Evolutionary conservation across 2,797 vertebrate species (phyloP).

Genomic region (Phataginus tricuspis): DNA sequence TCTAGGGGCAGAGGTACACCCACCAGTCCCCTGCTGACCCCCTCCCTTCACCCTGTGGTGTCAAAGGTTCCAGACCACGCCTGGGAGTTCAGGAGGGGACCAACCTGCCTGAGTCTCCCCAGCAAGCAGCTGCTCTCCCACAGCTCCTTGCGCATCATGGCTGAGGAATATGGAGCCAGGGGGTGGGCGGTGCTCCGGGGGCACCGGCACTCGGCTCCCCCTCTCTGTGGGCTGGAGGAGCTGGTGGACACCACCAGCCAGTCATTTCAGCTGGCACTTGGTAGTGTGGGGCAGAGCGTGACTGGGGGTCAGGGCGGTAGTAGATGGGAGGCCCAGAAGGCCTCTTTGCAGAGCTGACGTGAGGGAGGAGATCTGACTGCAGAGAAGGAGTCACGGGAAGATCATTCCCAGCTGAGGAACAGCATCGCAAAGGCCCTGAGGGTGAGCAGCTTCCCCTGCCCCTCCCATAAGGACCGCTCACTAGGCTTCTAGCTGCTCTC

Average conservation of each 20-base stretch:
- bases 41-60: not conserved
- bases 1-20: not conserved
- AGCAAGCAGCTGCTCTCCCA: not conserved
- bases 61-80: not conserved
- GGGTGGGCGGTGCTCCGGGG: not conserved
- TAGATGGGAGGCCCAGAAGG: not conserved
- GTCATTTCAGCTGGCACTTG: not conserved
- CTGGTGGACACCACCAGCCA: not conserved
- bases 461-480: fast-evolving
- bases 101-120: not conserved
- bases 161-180: not conserved
- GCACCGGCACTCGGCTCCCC: fast-evolving
- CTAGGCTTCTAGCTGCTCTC: not conserved
- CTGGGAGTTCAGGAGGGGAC: not conserved
- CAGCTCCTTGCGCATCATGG: too few relatives aligned
- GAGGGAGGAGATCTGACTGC: not conserved
- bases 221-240: not conserved
- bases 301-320: not conserved
- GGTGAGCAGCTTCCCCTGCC: not conserved
- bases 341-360: not conserved
- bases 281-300: not conserved
- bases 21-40: not conserved
- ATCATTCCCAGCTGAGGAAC: not conserved
- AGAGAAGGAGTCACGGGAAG: not conserved
- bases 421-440: not conserved